Evolutionary conservation across 2,113 vertebrate species (phyloP).

Genomic region (Puntigrus tetrazona): DNA sequence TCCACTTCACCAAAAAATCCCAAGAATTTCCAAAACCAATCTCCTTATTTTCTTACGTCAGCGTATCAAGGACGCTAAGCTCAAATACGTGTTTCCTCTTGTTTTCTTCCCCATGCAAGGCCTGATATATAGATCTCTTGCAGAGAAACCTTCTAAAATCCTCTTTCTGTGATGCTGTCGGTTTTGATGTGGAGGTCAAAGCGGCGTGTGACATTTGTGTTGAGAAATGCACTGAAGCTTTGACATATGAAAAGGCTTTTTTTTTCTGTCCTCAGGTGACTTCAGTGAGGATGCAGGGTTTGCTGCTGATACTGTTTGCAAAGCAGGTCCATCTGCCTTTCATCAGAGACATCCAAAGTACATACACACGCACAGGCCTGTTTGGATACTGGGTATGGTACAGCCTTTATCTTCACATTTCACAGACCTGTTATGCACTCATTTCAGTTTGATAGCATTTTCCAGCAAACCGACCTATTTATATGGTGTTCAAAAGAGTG

Average conservation of each 20-base stretch:
- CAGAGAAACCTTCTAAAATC: neutral
- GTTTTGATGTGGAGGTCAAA: neutral
- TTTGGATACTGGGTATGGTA: conserved; percentile 91
- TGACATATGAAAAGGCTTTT: neutral
- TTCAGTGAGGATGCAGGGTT: conserved; percentile 90
- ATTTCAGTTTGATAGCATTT: neutral
- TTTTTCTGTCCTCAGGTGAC: conserved; percentile 76
- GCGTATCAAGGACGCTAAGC: neutral
- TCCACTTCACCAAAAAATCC: neutral
- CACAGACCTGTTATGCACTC: neutral
- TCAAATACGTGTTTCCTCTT: neutral
- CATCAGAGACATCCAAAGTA: conserved; percentile 82
- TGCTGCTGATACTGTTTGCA: conserved; percentile 87
- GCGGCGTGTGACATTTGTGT: neutral
- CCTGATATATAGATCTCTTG: neutral
- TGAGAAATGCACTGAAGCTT: neutral
- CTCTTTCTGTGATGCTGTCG: neutral
- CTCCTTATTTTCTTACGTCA: neutral
- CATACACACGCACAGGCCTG: conserved; percentile 89
- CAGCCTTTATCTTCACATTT: neutral
- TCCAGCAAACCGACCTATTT: neutral
- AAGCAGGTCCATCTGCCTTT: conserved; percentile 87
- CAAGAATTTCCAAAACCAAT: neutral
- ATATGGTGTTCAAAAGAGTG: too few species aligned
- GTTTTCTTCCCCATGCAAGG: too few species aligned